Evolutionary conservation across 2,888 invertebrate species (phyloP), one percentile per base, ranked within the genome.

Genomic region (Acleris emargana): DNA sequence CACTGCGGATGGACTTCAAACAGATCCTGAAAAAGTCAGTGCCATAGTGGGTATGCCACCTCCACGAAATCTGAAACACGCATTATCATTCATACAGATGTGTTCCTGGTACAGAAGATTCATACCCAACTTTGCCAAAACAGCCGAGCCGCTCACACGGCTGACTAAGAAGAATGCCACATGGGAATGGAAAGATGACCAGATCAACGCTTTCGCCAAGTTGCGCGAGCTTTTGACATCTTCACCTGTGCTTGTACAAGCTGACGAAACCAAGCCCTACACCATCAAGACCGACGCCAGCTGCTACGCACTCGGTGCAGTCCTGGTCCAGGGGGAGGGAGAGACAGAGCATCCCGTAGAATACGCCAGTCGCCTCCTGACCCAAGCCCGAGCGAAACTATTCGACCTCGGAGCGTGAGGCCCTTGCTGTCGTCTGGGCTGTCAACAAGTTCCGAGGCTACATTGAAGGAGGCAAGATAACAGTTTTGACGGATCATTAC

Each of bases 381-480:
- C 64, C 64, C 61, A 17, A 9, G 74, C 80, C 28, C 9, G 82
- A 88, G 68, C 53, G 61, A 3, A 82, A 80, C 18, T 86, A 87
- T 58, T 72, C 79, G 0, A 78, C 80, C 0, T 81, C 79, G 0
- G 83, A 88, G 57, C 72, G 79, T 42, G 87, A 87, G 54, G 5
- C 42, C 11, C 11, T 32, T 9, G 32, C 32, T 11, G 32, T 32
- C 11, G 32, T 32, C 3, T 32, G 32, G 32, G 32, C 32, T 7
- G 32, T 32, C 3, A 32, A 32, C 7, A 32, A 32, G 7, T 32
- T 32, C 11, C 32, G 53, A 9, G 55, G 62, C 9, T 67, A 70
- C 50, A 52, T 67, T 2, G 66, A 66, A 52, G 62, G 70, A 3
- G 11, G 11, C 2, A 32, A 49, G 11, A 51, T 64, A 7, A 69